Conservation (phyloP, 2,113 vertebrate genomes). For the Dolichotis patagonum region DNA sequence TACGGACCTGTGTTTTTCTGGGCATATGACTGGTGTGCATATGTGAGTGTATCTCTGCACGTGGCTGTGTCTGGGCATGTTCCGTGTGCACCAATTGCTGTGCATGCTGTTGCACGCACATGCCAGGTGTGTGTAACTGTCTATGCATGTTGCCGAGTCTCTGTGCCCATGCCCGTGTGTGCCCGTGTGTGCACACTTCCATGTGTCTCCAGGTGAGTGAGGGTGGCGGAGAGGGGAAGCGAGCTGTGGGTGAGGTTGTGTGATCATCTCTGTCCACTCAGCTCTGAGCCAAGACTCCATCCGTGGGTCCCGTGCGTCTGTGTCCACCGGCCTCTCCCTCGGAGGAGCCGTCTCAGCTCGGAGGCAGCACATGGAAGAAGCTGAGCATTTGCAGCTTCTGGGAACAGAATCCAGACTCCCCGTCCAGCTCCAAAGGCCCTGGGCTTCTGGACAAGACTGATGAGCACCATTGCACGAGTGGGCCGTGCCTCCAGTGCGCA, state of each 20-base stretch:
- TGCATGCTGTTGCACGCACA: not conserved
- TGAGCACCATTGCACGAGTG: too few species aligned
- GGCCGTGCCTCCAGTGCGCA: too few species aligned
- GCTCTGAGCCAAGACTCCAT: not conserved
- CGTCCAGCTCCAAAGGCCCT: not conserved
- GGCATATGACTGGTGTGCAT: not conserved
- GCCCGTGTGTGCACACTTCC: not conserved
- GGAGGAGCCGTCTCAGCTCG: not conserved
- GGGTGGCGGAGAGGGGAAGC: too few species aligned
- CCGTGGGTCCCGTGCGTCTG: too few species aligned
- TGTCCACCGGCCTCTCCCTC: not conserved
- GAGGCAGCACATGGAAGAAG: not conserved
- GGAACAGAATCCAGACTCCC: rapidly evolving
- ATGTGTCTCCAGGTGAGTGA: not conserved
- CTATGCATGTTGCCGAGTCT: not conserved
- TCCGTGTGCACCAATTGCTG: too few species aligned
- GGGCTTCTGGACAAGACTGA: rapidly evolving
- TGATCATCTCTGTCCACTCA: not conserved
- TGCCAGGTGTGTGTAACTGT: not conserved
- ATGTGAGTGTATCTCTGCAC: not conserved
- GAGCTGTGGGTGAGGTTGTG: not conserved
- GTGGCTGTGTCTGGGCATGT: not conserved
- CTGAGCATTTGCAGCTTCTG: rapidly evolving
- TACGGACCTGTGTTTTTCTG: not conserved
- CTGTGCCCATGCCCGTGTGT: not conserved